Evolutionary conservation across 2,797 vertebrate species (phyloP), one percentile per base, ranked within the genome.

Genomic region (Premnoplex brunnescens): DNA sequence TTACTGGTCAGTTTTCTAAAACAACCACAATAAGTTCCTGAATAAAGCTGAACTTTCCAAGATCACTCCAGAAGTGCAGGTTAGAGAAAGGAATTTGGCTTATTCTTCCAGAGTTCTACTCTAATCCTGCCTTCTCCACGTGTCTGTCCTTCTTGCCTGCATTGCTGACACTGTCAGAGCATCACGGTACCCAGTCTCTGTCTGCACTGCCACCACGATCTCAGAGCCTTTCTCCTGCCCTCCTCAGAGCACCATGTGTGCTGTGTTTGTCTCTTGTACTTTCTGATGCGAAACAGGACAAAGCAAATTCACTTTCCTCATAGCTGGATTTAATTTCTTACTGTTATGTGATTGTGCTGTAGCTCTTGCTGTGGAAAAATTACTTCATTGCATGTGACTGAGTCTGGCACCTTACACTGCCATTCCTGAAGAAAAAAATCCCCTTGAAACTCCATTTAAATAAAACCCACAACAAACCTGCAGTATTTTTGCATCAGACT

Each of bases 351-450:
- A 34, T 48, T 69, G 46, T 85, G 58, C 71, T 60, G 83, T 55
- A 62, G 71, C 41, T 92, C 63, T 79, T 85, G 81, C 83, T 90
- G 46, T 82, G 88, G 91, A 85, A 94, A 90, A 92, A 90, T 94
- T 10, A 71, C 82, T 93, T 96, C 69, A 91, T 32, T 86, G 59
- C 92, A 56, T 32, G 41, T 94, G 89, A 79, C 62, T 43, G 79
- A 77, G 52, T 66, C 74, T 95, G 82, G 83, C 82, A 82, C 88
- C 54, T 95, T 60, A 34, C 66, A 62, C 58, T 41, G 64, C 58
- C 88, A 27, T 68, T 86, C 52, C 41, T 6, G 54, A 1, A 26
- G 21, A 37, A 39, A 63, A 39, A 44, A 43, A 82, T 11, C 17
- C 10, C 1, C 7, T 39, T 52, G 59, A 85, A 95, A 73, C 3